Evolutionary conservation across 2,113 vertebrate genomes (phyloP).

Genomic region (Cichladusa arquata): DNA sequence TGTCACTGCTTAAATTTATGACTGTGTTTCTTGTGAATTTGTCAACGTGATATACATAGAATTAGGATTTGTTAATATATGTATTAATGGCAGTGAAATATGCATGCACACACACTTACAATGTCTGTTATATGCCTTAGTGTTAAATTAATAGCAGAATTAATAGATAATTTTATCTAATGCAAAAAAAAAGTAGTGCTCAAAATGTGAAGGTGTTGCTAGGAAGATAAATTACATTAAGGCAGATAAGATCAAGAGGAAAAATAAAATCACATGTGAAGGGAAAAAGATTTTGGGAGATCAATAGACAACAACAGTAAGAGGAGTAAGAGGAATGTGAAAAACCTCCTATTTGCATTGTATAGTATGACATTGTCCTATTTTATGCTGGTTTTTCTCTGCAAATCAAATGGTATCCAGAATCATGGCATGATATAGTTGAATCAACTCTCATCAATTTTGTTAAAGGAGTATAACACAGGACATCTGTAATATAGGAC

Average conservation of each 20-base stretch:
- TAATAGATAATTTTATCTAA: background rate
- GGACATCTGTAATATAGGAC: conserved; percentile 16
- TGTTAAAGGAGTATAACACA: conserved; percentile 14
- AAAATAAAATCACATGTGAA: background rate
- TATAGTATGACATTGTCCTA: background rate
- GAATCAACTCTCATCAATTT: conserved; percentile 32
- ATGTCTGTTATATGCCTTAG: background rate
- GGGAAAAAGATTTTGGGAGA: background rate
- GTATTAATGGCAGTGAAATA: background rate
- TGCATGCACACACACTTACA: fast-evolving
- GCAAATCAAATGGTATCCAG: conserved; percentile 25
- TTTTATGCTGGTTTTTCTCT: conserved; percentile 9
- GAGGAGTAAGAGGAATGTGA: background rate
- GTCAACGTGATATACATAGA: fast-evolving
- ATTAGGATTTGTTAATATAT: background rate
- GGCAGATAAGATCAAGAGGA: background rate
- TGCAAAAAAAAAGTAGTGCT: background rate
- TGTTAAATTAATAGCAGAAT: background rate
- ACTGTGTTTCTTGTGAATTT: background rate
- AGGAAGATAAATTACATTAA: background rate
- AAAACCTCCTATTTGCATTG: background rate
- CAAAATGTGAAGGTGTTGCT: background rate
- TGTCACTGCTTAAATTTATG: background rate
- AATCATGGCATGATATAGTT: conserved; percentile 10
- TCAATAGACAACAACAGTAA: background rate